Base-by-base conservation (phyloP, 2,797 vertebrate genomes). In the Cyclopterus lumpus region DNA sequence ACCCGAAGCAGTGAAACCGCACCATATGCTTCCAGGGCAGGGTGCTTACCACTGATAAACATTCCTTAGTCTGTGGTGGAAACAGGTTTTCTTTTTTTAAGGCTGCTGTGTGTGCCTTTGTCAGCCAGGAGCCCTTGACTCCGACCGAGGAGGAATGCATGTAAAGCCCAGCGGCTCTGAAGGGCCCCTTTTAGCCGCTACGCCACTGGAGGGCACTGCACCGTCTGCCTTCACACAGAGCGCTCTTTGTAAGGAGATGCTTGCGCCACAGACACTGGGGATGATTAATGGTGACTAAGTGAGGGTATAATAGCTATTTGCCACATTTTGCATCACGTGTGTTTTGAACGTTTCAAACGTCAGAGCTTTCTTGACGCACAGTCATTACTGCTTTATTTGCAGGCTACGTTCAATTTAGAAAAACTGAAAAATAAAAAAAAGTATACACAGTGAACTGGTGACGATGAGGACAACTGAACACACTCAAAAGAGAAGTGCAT, bases 171-270 rank as follows among this genome's bases (percentile, higher is more conserved):
- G 53, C 9, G 24, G 77, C 75, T 71, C 73, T 76, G 71, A 82
- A 74, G 81, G 84, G 48, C 79, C 79, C 62, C 65, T 77, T 76
- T 73, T 62, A 81, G 75, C 62, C 69, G 80, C 79, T 69, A 1
- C 73, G 86, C 92, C 95, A 95, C 95, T 94, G 93, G 95, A 92
- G 94, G 95, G 93, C 93, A 93, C 84, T 94, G 90, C 91, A 89
- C 84, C 38, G 93, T 87, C 86, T 85, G 68, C 79, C 77, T 88
- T 80, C 60, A 77, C 77, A 93, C 87, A 92, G 84, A 82, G 65
- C 1, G 55, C 77, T 87, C 90, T 91, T 93, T 94, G 89, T 92
- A 86, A 59, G 66, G 55, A 77, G 76, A 82, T 1, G 20, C 69
- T 77, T 70, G 58, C 3, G 28, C 58, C 72, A 73, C 69, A 87